Conservation (phyloP, 2,113 vertebrate species). For the Callaeas wilsoni region DNA sequence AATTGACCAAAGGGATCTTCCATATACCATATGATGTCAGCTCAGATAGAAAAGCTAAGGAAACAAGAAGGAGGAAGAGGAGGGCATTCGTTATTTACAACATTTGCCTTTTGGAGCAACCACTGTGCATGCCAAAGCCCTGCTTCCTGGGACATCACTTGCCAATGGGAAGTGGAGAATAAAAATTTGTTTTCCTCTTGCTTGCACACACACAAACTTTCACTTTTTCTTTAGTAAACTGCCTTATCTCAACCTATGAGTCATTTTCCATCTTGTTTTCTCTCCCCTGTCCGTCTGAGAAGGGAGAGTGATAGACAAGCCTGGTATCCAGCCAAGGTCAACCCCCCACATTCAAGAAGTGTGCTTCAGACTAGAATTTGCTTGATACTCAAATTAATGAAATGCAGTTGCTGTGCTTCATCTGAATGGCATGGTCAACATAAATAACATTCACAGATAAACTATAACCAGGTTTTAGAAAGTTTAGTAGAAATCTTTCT, state of each 20-base stretch:
- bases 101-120: neutral
- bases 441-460: neutral
- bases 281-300: neutral
- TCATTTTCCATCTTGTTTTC: neutral
- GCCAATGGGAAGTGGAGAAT: neutral
- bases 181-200: neutral
- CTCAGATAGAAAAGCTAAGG: neutral
- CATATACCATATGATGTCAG: neutral
- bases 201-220: neutral
- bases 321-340: neutral
- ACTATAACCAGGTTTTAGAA: neutral
- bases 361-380: neutral
- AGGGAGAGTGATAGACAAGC: neutral
- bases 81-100: neutral
- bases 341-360: neutral
- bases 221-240: neutral
- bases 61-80: neutral
- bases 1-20: neutral
- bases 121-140: rapidly evolving
- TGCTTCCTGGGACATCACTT: neutral
- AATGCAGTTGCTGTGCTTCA: neutral
- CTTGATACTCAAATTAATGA: neutral
- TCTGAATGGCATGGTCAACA: neutral
- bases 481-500: neutral
- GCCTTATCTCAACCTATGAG: neutral